phyloP scores from a whole-genome alignment of 2,797 vertebrate species.

The Zalophus californianus region DNA sequence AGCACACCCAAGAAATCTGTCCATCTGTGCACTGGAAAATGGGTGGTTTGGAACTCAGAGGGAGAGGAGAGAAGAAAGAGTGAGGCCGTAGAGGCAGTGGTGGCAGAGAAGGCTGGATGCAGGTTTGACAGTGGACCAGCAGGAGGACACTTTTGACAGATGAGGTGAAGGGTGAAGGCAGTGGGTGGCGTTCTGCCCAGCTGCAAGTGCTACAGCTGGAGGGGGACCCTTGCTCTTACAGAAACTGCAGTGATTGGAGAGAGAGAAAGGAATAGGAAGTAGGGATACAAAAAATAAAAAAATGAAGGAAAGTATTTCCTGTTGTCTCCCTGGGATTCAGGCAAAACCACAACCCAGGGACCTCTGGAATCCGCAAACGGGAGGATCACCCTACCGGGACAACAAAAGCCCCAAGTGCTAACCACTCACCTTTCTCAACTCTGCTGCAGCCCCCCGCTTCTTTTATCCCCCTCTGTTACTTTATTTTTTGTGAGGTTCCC shows the following conservation, averaged over 20 bases:
- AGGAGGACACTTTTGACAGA: neutral
- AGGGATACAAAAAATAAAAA: neutral
- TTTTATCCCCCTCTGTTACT: neutral
- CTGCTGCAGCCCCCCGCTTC: neutral
- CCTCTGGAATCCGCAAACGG: neutral
- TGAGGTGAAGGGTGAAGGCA: neutral
- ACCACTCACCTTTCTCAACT: neutral
- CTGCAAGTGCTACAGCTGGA: neutral
- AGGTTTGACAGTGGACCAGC: neutral
- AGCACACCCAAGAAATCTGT: neutral
- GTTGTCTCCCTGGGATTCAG: neutral
- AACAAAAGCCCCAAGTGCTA: too few species aligned
- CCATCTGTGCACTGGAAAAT: neutral
- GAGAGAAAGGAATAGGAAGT: neutral
- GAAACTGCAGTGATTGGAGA: neutral
- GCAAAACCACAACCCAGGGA: neutral
- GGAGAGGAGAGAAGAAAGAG: neutral
- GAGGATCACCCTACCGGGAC: neutral
- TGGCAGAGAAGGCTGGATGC: neutral
- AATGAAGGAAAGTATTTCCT: neutral
- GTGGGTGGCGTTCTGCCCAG: neutral
- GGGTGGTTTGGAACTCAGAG: neutral
- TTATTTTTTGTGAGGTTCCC: neutral
- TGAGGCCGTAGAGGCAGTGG: neutral
- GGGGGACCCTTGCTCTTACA: neutral